Evolutionary conservation across 2,113 vertebrate species (phyloP).

Genomic region (Dendropsophus ebraccatus): DNA sequence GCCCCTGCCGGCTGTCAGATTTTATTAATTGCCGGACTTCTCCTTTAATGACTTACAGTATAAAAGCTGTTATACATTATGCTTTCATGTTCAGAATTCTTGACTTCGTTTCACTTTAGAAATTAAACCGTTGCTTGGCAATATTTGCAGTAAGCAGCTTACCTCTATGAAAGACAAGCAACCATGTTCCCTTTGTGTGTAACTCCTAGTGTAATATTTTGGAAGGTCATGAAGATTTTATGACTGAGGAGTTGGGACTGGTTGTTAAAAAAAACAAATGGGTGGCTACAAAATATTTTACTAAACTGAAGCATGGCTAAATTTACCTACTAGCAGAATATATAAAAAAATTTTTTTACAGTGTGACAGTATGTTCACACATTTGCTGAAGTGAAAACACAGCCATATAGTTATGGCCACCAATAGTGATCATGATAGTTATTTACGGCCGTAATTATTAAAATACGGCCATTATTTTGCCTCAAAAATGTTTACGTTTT

Average conservation of each 20-base stretch:
- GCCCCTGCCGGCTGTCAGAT: too few species aligned
- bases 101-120: background rate
- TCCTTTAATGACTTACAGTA: too few species aligned
- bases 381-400: too few species aligned
- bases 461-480: too few species aligned
- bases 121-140: conserved; percentile 6
- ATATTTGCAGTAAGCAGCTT: background rate
- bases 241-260: background rate
- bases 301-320: background rate
- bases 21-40: too few species aligned
- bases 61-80: background rate
- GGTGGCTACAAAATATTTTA: background rate
- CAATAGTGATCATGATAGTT: too few species aligned
- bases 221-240: background rate
- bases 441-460: too few species aligned
- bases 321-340: too few species aligned
- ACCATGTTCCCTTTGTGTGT: background rate
- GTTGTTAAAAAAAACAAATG: background rate
- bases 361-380: too few species aligned
- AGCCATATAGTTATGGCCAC: too few species aligned
- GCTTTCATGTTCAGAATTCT: background rate
- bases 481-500: too few species aligned
- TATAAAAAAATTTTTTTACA: too few species aligned
- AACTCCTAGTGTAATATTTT: background rate
- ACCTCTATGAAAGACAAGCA: background rate